A percentile compares a stretch with the other conserved stretches of the same genome.
These are phyloP conservation scores for Stegastes partitus DNA, from an alignment of 2,113 vertebrate genomes.

Conservation along the genomic window DNA sequence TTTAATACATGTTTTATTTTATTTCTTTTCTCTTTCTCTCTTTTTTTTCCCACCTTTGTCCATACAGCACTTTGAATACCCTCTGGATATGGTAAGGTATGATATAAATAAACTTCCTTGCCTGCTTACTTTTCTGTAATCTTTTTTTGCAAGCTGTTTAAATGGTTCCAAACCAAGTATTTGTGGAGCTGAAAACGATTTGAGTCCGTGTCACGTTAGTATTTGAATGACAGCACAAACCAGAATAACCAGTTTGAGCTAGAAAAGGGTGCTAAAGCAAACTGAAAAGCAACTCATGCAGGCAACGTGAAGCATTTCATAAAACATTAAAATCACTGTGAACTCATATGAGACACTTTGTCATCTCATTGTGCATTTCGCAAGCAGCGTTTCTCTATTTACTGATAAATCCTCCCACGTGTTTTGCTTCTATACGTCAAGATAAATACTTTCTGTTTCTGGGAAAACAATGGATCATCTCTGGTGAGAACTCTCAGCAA, in stretches of 20 bases:
- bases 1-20: too few relatives aligned
- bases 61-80: too few relatives aligned
- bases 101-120: too few relatives aligned
- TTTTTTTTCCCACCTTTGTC: too few relatives aligned
- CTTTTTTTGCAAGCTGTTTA: too few relatives aligned
- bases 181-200: background rate
- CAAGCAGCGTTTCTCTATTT: background rate
- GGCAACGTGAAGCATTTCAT: background rate
- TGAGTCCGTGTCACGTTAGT: too few relatives aligned
- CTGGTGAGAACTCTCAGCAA: slow-evolving; percentile 3
- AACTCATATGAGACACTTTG: too few relatives aligned
- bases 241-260: background rate
- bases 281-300: background rate
- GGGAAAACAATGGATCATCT: slow-evolving; percentile 11
- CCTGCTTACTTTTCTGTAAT: too few relatives aligned
- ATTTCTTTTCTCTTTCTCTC: too few relatives aligned
- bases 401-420: background rate
- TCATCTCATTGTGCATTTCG: too few relatives aligned
- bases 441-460: background rate
- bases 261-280: too few relatives aligned
- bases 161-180: background rate
- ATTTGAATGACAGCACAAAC: background rate
- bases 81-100: too few relatives aligned
- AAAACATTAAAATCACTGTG: background rate
- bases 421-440: background rate